These are phyloP conservation scores for Luscinia luscinia DNA, from an alignment of 2,797 vertebrate genomes.

Conservation along the genomic window DNA sequence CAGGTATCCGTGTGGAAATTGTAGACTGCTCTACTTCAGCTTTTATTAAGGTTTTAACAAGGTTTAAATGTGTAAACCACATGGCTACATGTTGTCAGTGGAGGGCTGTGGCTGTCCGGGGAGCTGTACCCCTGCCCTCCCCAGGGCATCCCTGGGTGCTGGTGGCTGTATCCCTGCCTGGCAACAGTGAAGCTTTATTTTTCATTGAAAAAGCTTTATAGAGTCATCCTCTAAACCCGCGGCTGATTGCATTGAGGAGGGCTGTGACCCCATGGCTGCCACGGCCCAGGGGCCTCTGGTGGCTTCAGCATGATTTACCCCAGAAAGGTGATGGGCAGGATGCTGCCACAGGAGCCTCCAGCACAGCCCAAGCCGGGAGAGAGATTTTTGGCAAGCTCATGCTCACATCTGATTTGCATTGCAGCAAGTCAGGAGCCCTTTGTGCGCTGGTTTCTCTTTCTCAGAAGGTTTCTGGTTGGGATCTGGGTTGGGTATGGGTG, in stretches of 20 bases:
- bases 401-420: not conserved
- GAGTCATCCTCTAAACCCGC: not conserved
- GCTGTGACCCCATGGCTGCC: rapidly evolving
- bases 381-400: not conserved
- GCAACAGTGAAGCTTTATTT: not conserved
- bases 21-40: not conserved
- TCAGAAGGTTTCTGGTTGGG: conserved; percentile 18
- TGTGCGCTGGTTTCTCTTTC: conserved; percentile 16
- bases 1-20: conserved; percentile 12
- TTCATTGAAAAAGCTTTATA: not conserved
- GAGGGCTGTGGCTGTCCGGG: not conserved
- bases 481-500: conserved; percentile 8
- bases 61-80: not conserved
- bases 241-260: too few species aligned
- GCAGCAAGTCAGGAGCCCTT: not conserved
- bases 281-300: not conserved
- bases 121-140: not conserved
- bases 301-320: not conserved
- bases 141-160: rapidly evolving
- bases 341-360: not conserved
- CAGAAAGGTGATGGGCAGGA: not conserved
- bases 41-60: conserved; percentile 9
- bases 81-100: not conserved
- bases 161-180: too few species aligned
- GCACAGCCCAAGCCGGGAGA: not conserved